A percentile compares a stretch with the other conserved stretches of the same genome.
Conservation (phyloP, 2,113 vertebrate species). For the Calidris pygmaea region DNA sequence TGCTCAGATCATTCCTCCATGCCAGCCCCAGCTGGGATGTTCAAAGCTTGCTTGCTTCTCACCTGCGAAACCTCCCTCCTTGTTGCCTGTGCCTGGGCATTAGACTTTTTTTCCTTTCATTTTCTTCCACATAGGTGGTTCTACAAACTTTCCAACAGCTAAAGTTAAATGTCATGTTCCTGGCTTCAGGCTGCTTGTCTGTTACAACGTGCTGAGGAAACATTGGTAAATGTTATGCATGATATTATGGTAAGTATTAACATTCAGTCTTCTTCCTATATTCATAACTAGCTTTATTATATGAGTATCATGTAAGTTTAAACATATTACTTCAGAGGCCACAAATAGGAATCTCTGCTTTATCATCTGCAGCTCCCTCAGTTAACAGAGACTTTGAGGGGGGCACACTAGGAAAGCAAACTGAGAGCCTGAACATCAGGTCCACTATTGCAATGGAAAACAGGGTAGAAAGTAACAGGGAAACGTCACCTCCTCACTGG, state of each 20-base stretch:
- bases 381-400: not conserved
- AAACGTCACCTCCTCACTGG: not conserved
- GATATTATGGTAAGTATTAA: not conserved
- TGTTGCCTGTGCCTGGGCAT: not conserved
- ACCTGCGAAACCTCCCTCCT: not conserved
- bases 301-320: not conserved
- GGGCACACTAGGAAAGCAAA: not conserved
- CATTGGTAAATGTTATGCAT: fast-evolving
- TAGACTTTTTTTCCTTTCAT: not conserved
- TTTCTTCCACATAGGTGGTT: not conserved
- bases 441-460: not conserved
- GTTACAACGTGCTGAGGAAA: not conserved
- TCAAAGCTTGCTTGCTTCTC: not conserved
- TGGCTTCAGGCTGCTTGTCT: not conserved
- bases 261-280: not conserved
- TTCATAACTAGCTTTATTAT: not conserved
- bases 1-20: not conserved
- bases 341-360: not conserved
- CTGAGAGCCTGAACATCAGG: not conserved
- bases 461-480: not conserved
- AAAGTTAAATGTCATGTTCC: not conserved
- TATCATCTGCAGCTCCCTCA: not conserved
- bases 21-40: not conserved
- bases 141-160: not conserved
- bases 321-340: not conserved